Evolutionary conservation across 2,113 vertebrate genomes (phyloP), one percentile per base, ranked within the genome.

Genomic region (Taxidea taxus): DNA sequence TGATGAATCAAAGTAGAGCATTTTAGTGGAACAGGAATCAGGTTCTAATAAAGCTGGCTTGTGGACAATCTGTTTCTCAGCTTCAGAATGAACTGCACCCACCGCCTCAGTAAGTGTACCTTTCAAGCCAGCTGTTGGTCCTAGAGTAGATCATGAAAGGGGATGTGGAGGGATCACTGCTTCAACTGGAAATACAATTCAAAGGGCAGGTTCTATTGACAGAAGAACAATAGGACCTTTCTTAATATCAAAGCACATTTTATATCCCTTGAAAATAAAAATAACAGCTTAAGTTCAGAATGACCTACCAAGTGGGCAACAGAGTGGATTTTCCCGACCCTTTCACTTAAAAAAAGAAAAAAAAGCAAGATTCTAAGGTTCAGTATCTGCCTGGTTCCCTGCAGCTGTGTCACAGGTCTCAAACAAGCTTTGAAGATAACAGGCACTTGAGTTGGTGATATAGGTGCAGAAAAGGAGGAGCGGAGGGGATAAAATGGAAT

Each of bases 371-470:
- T 74, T 77, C 75, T 82, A 31, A 62, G 42, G 7, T 62, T 86
- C 86, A 77, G 0, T 34, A 18, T 29, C 58, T 51, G 81, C 21
- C 47, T 75, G 64, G 2, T 85, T 95, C 20, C 37, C 58, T 83
- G 34, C 14, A 62, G 54, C 39, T 47, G 15, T 87, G 27, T 49
- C 56, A 66, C 0, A 49, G 34, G 39, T 18, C 34, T 51, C 49
- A 51, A 13, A 31, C 42, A 29, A 6, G 54, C 93, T 97, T 93
- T 97, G 82, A 97, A 98, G 82, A 94, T 77, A 58, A 90, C 54
- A 96, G 49, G 34, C 8, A n/a, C 27, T 7, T 31, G 13, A 92
- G 64, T 88, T 44, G 54, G 89, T 47, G 56, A 49, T 54, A 49
- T 0, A 60, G 4, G 14, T 12, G 15, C 56, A 60, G 27, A 8